A percentile compares a stretch with the other conserved stretches of the same genome.
These are phyloP conservation scores for Eubasilissa regina DNA, from an alignment of 1,140 invertebrate species.

Conservation along the genomic window DNA sequence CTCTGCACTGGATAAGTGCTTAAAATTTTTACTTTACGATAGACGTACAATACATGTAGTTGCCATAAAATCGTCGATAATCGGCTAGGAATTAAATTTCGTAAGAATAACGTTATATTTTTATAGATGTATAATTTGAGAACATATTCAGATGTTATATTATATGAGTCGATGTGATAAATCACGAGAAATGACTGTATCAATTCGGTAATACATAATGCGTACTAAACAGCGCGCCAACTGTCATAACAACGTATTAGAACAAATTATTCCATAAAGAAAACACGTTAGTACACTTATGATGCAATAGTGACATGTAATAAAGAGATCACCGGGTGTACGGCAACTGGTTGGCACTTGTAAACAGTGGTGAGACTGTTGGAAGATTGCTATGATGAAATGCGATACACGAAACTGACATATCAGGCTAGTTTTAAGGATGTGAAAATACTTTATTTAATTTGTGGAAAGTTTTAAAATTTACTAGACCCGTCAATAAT, in stretches of 20 bases:
- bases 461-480: too few relatives aligned
- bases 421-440: too few relatives aligned
- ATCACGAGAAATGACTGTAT: slow-evolving; percentile 33
- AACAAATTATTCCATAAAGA: neutral
- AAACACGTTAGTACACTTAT: slow-evolving; percentile 10
- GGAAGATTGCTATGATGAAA: too few relatives aligned
- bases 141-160: neutral
- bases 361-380: too few relatives aligned
- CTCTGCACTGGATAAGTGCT: too few relatives aligned
- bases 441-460: too few relatives aligned
- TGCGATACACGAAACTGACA: too few relatives aligned
- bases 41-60: too few relatives aligned
- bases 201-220: neutral
- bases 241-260: neutral
- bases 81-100: neutral
- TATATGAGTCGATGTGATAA: slow-evolving; percentile 21
- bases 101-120: neutral
- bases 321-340: neutral
- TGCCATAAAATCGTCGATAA: neutral
- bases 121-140: slow-evolving; percentile 17
- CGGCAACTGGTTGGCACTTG: too few relatives aligned
- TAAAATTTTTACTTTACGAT: too few relatives aligned
- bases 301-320: slow-evolving; percentile 25
- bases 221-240: slow-evolving; percentile 7
- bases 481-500: too few relatives aligned